phyloP scores from a whole-genome alignment of 2,888 invertebrate species.

The Ceraclea dissimilis region DNA sequence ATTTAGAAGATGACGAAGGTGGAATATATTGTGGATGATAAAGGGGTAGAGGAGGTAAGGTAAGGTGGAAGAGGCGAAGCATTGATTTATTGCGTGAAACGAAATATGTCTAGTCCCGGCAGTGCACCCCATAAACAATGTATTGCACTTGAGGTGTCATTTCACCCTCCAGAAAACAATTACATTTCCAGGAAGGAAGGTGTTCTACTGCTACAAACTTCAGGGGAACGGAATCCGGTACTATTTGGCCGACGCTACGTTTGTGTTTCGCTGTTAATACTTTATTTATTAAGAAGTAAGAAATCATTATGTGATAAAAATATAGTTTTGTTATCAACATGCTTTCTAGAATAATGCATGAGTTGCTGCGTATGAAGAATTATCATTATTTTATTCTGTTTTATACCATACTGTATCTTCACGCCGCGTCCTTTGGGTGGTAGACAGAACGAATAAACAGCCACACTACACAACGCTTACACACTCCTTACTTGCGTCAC shows the following conservation, averaged over 20 bases:
- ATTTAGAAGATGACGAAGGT: not conserved
- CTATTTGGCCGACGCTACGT: too few species aligned
- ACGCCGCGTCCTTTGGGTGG: too few species aligned
- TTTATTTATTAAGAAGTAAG: not conserved
- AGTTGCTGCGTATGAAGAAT: too few species aligned
- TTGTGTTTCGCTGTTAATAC: not conserved
- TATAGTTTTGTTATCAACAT: too few species aligned
- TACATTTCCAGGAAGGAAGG: conserved; percentile 14
- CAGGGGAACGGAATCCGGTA: not conserved
- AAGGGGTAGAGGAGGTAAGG: not conserved
- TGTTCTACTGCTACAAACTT: not conserved
- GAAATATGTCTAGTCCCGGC: conserved; percentile 4
- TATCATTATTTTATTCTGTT: too few species aligned
- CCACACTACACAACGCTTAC: too few species aligned
- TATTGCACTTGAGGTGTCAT: conserved; percentile 22
- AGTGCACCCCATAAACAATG: conserved; percentile 5
- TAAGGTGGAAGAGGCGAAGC: not conserved
- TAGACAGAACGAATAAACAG: too few species aligned
- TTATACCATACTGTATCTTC: too few species aligned
- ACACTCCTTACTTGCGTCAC: too few species aligned
- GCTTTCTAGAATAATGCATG: too few species aligned
- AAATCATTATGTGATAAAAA: too few species aligned
- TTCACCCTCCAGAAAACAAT: conserved; percentile 25
- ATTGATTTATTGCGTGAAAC: not conserved
- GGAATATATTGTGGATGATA: not conserved